Evolutionary conservation across 2,888 invertebrate species (phyloP), one percentile per base, ranked within the genome.

Genomic region (Gymnocheta viridis): DNA sequence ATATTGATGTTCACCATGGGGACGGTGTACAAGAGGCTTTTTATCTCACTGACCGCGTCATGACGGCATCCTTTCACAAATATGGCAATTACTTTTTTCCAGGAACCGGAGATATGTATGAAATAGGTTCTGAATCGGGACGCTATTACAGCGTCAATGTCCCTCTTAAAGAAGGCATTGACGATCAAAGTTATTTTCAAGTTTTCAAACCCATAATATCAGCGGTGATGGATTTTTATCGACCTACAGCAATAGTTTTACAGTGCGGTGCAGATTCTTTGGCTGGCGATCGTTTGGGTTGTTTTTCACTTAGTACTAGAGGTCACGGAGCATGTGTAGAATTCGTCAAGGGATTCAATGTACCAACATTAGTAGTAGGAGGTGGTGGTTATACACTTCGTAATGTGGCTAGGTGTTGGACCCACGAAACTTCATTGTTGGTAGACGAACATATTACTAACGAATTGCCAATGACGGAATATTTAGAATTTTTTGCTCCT

Each of bases 21-120:
- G 98, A 98, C 89, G 98, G 98, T 0, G 99, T 99, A 0, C 98
- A 99, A 92, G 99, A 99, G 92, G 99, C 99, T 0, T 99, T 99
- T 92, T 99, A 99, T 91, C 93, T 98, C 4, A 99, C 98, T 0
- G 99, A 99, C 91, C 93, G 99, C 82, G 99, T 99, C 0, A 99
- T 99, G 99, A 99, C 99, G 0, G 98, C 99, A 1, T 99, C 98
- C 58, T 99, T 99, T 91, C 99, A 99, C 90, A 99, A 99, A 92
- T 99, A 98, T 90, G 99, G 99, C 2, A 98, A 98, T 89, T 97
- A 96, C 89, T 99, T 99, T 92, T 99, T 99, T 90, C 99, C 99
- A 0, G 99, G 99, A 0, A 99, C 99, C 0, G 99, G 99, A 0
- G 98, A 99, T 91, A 99, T 99, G 98, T 98, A 98, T 91, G 99